Evolutionary conservation across 2,113 vertebrate species (phyloP).

Genomic region (Boleophthalmus pectinirostris): DNA sequence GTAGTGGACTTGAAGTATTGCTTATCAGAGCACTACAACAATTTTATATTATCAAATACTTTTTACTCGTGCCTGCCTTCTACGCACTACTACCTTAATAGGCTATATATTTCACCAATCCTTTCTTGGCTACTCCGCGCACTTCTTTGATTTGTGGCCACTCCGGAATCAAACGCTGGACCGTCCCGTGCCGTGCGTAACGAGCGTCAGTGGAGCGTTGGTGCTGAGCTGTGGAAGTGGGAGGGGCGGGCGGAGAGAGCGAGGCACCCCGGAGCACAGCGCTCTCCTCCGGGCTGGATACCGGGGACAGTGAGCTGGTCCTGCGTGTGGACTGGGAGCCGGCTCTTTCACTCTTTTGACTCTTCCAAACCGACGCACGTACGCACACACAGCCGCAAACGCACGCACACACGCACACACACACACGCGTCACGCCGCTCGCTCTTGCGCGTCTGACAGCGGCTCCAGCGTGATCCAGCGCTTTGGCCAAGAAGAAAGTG

Average conservation of each 20-base stretch:
- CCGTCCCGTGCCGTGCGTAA: not conserved
- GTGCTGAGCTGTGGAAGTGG: conserved; percentile 39
- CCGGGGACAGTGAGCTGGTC: too few species aligned
- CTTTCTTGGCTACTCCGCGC: not conserved
- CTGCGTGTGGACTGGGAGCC: too few species aligned
- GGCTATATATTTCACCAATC: not conserved
- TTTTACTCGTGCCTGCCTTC: too few species aligned
- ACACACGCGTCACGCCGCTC: conserved; percentile 1
- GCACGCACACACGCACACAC: too few species aligned
- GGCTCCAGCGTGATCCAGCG: too few species aligned
- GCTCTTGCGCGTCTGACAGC: conserved; percentile 25
- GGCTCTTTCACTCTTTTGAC: too few species aligned
- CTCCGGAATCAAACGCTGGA: not conserved
- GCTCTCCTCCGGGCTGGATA: not conserved
- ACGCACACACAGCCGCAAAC: too few species aligned
- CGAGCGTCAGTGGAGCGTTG: not conserved
- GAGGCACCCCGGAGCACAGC: conserved; percentile 16
- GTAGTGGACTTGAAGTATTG: too few species aligned
- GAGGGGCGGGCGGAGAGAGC: conserved; percentile 23
- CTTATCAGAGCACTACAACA: too few species aligned
- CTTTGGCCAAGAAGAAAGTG: not conserved
- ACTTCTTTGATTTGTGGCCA: not conserved
- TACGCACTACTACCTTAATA: not conserved
- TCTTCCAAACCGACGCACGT: too few species aligned
- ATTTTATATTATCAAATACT: too few species aligned